Base-by-base conservation (phyloP, 1,140 invertebrate species). In the Ceratina australensis region DNA sequence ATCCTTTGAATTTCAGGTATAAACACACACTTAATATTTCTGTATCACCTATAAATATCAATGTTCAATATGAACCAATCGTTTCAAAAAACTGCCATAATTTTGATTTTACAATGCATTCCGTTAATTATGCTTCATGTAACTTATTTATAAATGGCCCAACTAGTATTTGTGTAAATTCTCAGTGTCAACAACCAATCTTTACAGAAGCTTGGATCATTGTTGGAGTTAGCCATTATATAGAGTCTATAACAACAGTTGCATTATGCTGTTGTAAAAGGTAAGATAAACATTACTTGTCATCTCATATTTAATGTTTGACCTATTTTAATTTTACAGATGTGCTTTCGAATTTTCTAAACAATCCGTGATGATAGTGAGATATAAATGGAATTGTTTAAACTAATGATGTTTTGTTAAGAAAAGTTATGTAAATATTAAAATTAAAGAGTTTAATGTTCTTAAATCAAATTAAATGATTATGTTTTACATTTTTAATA, bases 171-270 rank as follows among this genome's bases (percentile, higher is more conserved):
- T 91, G 90, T 52, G 56, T 87, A 24, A 88, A 87, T 69, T 73
- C 84, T 64, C 66, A 76, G 56, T 91, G 89, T 57, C 87, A 87
- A 78, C 83, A 90, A 63, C 85, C 89, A 24, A 90, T 91, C 61
- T 91, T 91, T 56, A 89, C 90, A 22, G 89, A 91, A 81, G 81
- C 89, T 26, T 90, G 89, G 89, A 61, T 89, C 8, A 80, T 86
- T 60, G 75, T 87, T 67, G 87, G 86, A 65, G 57, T 77, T 50
- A 80, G 60, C 42, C 64, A 68, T 50, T 50, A 81, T 54, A 42
- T 28, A 65, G 79, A 86, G 60, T 54, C 66, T 15, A 71, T 88
- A 78, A 82, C 84, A 81, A 86, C 78, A 67, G 76, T 88, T 76
- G 82, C 85, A 63, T 68, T 90, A 52, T 88, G 88, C 47, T 90